These are phyloP conservation scores for Porites rus DNA, from an alignment of 92 coral and sea anemone species.

Conservation along the genomic window DNA sequence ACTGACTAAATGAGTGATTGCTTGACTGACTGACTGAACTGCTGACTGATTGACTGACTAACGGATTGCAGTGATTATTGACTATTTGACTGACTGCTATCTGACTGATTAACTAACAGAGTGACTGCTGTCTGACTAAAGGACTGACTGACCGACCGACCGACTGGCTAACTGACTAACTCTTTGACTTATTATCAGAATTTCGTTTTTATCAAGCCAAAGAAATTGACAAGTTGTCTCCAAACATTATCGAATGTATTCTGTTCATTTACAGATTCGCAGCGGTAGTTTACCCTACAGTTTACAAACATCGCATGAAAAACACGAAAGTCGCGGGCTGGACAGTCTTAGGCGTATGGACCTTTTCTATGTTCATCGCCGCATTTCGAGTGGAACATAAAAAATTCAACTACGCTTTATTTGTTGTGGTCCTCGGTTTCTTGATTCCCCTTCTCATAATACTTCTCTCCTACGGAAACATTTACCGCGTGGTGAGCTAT, in stretches of 20 bases:
- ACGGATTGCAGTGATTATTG: too few relatives aligned
- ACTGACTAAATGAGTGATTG: too few relatives aligned
- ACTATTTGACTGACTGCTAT: too few relatives aligned
- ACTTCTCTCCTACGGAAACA: conserved; percentile 72
- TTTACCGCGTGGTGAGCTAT: conserved; percentile 79
- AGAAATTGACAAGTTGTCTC: too few relatives aligned
- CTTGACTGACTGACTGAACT: too few relatives aligned
- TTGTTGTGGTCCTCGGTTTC: conserved; percentile 75
- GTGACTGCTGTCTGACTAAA: too few relatives aligned
- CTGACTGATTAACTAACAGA: too few relatives aligned
- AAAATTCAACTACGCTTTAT: conserved; percentile 66
- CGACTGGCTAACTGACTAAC: too few relatives aligned
- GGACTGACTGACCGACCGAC: too few relatives aligned
- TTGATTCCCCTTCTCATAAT: conserved; percentile 75
- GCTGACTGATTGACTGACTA: too few relatives aligned
- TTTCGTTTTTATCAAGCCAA: too few relatives aligned
- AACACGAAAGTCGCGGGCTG: conserved; percentile 73
- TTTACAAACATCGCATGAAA: conserved; percentile 75
- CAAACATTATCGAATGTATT: neutral
- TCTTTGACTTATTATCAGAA: too few relatives aligned
- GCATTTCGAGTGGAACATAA: conserved; percentile 41
- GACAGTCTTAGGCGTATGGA: conserved; percentile 76
- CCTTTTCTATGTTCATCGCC: conserved; percentile 65
- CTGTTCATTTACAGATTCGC: conserved; percentile 56
- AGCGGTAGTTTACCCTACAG: conserved; percentile 85